Conservation (phyloP, 1,140 invertebrate genomes). For the Tetraneura akinire region DNA sequence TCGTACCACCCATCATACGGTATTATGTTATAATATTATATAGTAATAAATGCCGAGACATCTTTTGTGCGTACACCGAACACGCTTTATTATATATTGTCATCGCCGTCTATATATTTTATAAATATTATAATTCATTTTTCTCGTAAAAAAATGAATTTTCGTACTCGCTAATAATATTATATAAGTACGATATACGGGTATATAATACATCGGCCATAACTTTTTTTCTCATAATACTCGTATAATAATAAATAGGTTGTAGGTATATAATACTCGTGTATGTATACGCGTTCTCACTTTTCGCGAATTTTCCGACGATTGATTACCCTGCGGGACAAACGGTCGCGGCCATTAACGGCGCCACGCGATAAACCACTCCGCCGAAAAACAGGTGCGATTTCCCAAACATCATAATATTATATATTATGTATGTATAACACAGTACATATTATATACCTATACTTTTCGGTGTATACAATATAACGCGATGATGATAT, state of each 20-base stretch:
- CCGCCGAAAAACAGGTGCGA: conserved; percentile 41
- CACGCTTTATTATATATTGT: too few relatives aligned
- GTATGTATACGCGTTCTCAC: too few relatives aligned
- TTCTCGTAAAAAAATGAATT: conserved; percentile 9
- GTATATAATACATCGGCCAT: background rate
- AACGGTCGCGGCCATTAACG: background rate
- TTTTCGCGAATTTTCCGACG: conserved; percentile 16
- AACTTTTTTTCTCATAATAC: background rate
- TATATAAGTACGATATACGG: too few relatives aligned
- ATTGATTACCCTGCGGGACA: conserved; percentile 34
- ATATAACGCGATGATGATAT: too few relatives aligned
- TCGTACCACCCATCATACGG: too few relatives aligned
- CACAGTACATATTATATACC: too few relatives aligned
- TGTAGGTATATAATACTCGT: too few relatives aligned
- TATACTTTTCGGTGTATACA: background rate
- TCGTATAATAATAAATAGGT: too few relatives aligned
- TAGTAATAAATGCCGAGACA: too few relatives aligned
- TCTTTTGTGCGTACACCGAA: too few relatives aligned
- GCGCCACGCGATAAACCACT: conserved; percentile 19
- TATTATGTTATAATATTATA: too few relatives aligned
- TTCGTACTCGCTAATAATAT: background rate
- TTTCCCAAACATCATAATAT: conserved; percentile 33
- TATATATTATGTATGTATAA: background rate
- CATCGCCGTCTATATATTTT: background rate
- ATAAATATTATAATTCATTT: too few relatives aligned